A percentile compares a stretch with the other conserved stretches of the same genome.
Conservation (phyloP, 64 coral and sea anemone species). For the Dendrophyllia cribrosa region DNA sequence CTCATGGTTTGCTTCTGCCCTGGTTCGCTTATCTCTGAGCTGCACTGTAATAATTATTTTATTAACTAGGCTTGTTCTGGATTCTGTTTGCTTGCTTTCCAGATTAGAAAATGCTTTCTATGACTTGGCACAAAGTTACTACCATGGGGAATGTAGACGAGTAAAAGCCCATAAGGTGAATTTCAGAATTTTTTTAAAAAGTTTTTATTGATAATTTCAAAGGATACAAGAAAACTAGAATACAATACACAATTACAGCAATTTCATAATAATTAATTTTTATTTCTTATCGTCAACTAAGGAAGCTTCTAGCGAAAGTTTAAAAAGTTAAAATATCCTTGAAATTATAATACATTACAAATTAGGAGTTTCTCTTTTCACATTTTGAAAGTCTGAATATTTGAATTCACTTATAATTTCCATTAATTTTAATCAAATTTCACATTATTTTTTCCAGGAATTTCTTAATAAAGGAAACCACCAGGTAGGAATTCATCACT, state of each 20-base stretch:
- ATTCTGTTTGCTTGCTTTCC: neutral
- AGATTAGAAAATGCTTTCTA: conserved; percentile 99
- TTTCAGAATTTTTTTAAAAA: neutral
- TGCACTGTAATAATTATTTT: too few species aligned
- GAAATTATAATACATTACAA: too few species aligned
- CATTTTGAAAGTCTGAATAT: neutral
- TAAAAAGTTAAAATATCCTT: too few species aligned
- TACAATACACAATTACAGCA: too few species aligned
- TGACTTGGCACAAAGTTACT: conserved; percentile 96
- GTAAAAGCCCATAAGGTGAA: conserved; percentile 95
- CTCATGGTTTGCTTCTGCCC: too few species aligned
- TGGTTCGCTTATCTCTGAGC: too few species aligned
- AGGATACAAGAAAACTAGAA: too few species aligned
- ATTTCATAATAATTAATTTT: too few species aligned
- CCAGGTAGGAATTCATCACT: conserved; percentile 2
- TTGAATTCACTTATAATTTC: neutral
- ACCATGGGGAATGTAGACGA: conserved; percentile 95
- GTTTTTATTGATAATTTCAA: neutral
- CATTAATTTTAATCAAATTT: neutral
- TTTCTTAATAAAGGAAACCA: conserved; percentile 66
- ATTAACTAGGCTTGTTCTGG: too few species aligned
- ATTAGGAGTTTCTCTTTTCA: too few species aligned
- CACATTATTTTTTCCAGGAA: conserved; percentile 67
- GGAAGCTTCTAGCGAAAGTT: too few species aligned
- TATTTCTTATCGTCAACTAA: too few species aligned